Evolutionary conservation across 2,888 invertebrate species (phyloP).

Genomic region (Embidobia sp.): DNA sequence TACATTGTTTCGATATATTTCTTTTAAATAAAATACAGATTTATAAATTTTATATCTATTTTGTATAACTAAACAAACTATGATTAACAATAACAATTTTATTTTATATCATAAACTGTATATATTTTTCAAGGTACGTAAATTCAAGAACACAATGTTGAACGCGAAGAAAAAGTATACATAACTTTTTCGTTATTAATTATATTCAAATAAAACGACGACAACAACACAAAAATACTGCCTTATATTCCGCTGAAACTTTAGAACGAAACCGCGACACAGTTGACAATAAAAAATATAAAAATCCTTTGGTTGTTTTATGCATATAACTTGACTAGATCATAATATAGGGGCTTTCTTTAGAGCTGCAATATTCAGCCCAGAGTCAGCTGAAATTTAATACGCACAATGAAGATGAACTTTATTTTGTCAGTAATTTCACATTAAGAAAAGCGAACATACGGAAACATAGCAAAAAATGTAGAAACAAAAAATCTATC

Average conservation of each 20-base stretch:
- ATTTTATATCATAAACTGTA: slow-evolving; percentile 40
- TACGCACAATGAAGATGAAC: slow-evolving; percentile 1
- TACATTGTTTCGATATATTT: slow-evolving; percentile 64
- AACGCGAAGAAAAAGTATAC: slow-evolving; percentile 8
- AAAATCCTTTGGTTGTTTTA: slow-evolving; percentile 40
- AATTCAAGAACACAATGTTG: slow-evolving; percentile 24
- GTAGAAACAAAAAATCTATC: background rate
- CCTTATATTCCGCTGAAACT: background rate
- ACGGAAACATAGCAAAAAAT: background rate
- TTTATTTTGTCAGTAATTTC: slow-evolving; percentile 13
- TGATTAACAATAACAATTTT: slow-evolving; percentile 57
- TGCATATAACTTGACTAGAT: slow-evolving; percentile 57
- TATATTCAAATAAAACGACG: slow-evolving; percentile 1
- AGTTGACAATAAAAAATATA: slow-evolving; percentile 52
- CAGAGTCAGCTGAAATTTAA: slow-evolving; percentile 54
- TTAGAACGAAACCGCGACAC: slow-evolving; percentile 12
- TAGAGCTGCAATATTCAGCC: slow-evolving; percentile 56
- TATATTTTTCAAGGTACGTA: slow-evolving; percentile 28
- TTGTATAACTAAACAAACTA: slow-evolving; percentile 60
- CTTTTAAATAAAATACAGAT: slow-evolving; percentile 65
- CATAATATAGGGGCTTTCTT: slow-evolving; percentile 59
- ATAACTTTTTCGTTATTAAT: slow-evolving; percentile 8
- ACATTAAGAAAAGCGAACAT: background rate
- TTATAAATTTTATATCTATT: slow-evolving; percentile 60
- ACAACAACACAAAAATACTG: background rate